phyloP scores from a whole-genome alignment of 2,888 invertebrate genomes.

The Shargacucullia verbasci region DNA sequence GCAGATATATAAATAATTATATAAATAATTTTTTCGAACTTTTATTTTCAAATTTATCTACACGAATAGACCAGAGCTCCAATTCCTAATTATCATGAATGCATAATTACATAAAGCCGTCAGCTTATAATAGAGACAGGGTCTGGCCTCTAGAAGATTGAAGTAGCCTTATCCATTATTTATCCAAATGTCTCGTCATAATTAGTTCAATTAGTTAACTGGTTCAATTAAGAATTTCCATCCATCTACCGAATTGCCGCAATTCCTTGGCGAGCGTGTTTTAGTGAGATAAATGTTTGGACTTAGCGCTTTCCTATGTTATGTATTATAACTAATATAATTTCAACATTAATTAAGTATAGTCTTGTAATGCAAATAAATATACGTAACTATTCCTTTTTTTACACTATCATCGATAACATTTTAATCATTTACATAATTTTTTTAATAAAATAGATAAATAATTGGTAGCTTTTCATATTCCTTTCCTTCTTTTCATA shows the following conservation, averaged over 20 bases:
- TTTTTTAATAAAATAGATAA: too few relatives aligned
- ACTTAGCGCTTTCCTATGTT: constrained; percentile 42
- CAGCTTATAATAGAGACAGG: constrained; percentile 29
- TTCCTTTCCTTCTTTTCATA: too few relatives aligned
- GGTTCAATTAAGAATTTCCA: constrained; percentile 62
- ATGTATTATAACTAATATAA: constrained; percentile 2
- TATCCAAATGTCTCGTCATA: constrained; percentile 58
- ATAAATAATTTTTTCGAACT: not conserved
- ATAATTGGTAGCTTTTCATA: too few relatives aligned
- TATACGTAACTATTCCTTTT: too few relatives aligned
- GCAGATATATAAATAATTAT: too few relatives aligned
- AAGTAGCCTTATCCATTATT: constrained; percentile 57
- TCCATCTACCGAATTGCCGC: constrained; percentile 51
- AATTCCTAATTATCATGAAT: constrained; percentile 23
- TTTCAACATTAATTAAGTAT: too few relatives aligned
- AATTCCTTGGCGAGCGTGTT: constrained; percentile 50
- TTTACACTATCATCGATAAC: too few relatives aligned
- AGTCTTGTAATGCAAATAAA: too few relatives aligned
- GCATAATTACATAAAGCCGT: constrained; percentile 36
- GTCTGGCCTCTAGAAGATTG: constrained; percentile 47
- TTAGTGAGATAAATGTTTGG: constrained; percentile 52
- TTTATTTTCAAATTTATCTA: not conserved
- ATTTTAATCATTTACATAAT: too few relatives aligned
- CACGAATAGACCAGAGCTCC: constrained; percentile 6
- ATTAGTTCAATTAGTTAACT: constrained; percentile 65